phyloP scores from a whole-genome alignment of 2,888 invertebrate species.

The Celastrina argiolus region DNA sequence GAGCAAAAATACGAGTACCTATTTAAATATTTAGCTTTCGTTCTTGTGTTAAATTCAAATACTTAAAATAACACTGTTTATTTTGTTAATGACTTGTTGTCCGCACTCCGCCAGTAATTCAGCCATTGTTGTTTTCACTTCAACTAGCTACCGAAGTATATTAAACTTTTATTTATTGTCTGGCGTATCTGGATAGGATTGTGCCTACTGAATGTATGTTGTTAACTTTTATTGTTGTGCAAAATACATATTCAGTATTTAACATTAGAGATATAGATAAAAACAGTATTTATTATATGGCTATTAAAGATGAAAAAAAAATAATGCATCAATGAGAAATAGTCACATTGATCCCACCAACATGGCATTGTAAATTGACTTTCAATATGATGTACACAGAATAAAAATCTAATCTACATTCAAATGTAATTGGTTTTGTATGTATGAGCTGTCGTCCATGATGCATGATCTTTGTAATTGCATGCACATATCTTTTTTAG shows the following conservation, averaged over 20 bases:
- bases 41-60: not conserved
- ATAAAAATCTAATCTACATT: constrained; percentile 14
- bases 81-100: not conserved
- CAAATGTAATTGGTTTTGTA: constrained; percentile 14
- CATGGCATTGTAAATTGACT: not conserved
- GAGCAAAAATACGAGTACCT: not conserved
- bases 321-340: not conserved
- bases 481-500: constrained; percentile 11
- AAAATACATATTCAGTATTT: too few species aligned
- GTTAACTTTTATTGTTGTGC: not conserved
- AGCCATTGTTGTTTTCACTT: constrained; percentile 1
- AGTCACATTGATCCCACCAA: not conserved
- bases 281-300: too few species aligned
- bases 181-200: not conserved
- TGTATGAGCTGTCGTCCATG: constrained; percentile 11
- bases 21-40: not conserved
- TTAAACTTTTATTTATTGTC: not conserved
- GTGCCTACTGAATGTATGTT: too few species aligned
- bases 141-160: not conserved
- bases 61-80: not conserved
- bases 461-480: constrained; percentile 17
- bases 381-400: not conserved
- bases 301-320: too few species aligned
- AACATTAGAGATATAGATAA: too few species aligned
- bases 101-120: not conserved